Conservation (phyloP, 1,140 invertebrate genomes). For the Ruditapes philippinarum region DNA sequence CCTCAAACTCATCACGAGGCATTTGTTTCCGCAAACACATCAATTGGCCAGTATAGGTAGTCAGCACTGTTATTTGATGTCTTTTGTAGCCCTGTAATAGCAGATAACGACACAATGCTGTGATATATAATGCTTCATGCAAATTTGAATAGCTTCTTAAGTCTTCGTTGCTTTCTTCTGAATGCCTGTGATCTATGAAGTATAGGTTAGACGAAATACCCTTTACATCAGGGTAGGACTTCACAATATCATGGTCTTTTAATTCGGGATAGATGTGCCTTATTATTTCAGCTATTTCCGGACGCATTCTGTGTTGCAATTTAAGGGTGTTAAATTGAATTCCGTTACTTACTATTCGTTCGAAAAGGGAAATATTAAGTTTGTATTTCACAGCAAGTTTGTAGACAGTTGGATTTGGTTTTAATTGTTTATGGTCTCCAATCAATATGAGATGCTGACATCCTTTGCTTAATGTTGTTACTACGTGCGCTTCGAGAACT, state of each 20-base stretch:
- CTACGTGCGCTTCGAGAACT: slow-evolving; percentile 85
- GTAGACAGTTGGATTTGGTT: slow-evolving; percentile 86
- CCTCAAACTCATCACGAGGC: slow-evolving; percentile 76
- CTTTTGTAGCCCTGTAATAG: slow-evolving; percentile 84
- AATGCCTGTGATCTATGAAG: slow-evolving; percentile 84
- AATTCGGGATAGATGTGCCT: slow-evolving; percentile 85
- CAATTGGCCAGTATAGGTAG: slow-evolving; percentile 86
- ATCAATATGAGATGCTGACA: slow-evolving; percentile 95
- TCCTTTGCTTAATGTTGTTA: slow-evolving; percentile 88
- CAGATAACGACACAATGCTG: slow-evolving; percentile 83
- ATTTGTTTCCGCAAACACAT: slow-evolving; percentile 79
- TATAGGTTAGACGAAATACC: slow-evolving; percentile 84
- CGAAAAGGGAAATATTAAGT: slow-evolving; percentile 87
- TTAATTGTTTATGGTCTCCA: slow-evolving; percentile 90
- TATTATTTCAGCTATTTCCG: slow-evolving; percentile 85
- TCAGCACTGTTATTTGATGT: slow-evolving; percentile 85
- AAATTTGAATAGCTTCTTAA: slow-evolving; percentile 83
- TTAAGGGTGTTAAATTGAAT: slow-evolving; percentile 82
- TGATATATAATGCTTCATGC: slow-evolving; percentile 84
- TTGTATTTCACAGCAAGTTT: slow-evolving; percentile 84
- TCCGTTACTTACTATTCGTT: slow-evolving; percentile 85
- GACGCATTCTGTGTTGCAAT: slow-evolving; percentile 78
- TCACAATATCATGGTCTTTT: slow-evolving; percentile 80
- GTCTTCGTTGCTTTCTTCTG: slow-evolving; percentile 81
- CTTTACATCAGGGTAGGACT: slow-evolving; percentile 77